Evolutionary conservation across 2,888 invertebrate species (phyloP).

Genomic region (Tenthredo mesomela): DNA sequence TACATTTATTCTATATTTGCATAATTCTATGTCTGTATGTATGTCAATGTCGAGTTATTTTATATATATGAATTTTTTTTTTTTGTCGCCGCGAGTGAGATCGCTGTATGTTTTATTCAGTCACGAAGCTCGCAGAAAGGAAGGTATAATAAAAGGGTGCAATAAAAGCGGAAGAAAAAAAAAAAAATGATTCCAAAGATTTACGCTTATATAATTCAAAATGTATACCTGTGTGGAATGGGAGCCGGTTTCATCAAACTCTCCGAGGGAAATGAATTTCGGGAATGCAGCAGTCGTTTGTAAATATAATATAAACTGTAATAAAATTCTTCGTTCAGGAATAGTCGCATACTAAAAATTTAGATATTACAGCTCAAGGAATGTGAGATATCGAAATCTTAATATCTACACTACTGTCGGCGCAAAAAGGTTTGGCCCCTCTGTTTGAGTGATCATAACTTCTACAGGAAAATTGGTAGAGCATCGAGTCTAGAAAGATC

Average conservation of each 20-base stretch:
- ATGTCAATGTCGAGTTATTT: not conserved
- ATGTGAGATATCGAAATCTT: not conserved
- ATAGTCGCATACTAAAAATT: not conserved
- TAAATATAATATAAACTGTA: not conserved
- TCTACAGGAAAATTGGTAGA: too few relatives aligned
- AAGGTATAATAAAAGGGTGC: constrained; percentile 6
- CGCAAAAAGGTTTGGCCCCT: too few relatives aligned
- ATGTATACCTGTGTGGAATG: not conserved
- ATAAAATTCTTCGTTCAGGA: not conserved
- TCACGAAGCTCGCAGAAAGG: not conserved
- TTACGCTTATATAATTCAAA: constrained; percentile 8
- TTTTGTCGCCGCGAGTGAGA: not conserved
- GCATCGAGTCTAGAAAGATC: too few relatives aligned
- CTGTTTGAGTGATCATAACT: too few relatives aligned
- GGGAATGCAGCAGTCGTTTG: not conserved
- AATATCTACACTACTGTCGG: not conserved
- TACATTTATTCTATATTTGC: constrained; percentile 2
- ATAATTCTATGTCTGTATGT: constrained; percentile 26
- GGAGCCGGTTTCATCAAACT: not conserved
- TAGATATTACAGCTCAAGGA: not conserved
- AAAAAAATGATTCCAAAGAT: not conserved
- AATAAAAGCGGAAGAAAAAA: not conserved
- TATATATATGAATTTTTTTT: not conserved
- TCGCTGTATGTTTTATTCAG: constrained; percentile 26
- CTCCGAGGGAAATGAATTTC: not conserved